Conservation (phyloP, 2,113 vertebrate genomes). For the Spea multiplicata region DNA sequence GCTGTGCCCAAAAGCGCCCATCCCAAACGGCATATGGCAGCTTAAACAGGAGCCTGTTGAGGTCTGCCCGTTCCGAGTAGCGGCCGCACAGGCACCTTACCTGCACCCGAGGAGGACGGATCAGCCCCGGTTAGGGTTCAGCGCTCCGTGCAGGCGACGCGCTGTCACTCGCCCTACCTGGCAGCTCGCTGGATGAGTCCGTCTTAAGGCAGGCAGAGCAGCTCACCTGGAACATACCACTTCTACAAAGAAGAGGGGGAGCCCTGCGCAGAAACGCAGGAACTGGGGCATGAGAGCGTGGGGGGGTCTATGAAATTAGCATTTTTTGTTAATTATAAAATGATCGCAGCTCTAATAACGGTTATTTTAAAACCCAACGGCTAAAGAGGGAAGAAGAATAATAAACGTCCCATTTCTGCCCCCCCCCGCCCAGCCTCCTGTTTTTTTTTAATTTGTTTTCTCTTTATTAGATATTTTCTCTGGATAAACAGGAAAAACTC, state of each 20-base stretch:
- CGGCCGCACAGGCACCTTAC: background rate
- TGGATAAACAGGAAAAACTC: no score
- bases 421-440: background rate
- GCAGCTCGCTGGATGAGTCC: background rate
- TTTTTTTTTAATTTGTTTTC: background rate
- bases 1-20: no score
- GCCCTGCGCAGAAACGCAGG: background rate
- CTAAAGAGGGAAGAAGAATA: background rate
- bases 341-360: no score
- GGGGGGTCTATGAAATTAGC: background rate
- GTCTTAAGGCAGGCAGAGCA: slow-evolving; percentile 19
- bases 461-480: background rate
- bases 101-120: background rate
- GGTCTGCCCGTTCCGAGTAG: background rate
- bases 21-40: background rate
- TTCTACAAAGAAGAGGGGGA: slow-evolving; percentile 9
- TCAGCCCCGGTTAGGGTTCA: background rate
- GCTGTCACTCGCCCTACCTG: slow-evolving; percentile 16
- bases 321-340: background rate
- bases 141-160: background rate
- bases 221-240: slow-evolving; percentile 34
- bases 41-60: background rate
- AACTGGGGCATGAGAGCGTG: background rate
- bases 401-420: background rate
- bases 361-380: background rate